Base-by-base conservation (phyloP, 2,888 invertebrate genomes). In the Cactoblastis cactorum region DNA sequence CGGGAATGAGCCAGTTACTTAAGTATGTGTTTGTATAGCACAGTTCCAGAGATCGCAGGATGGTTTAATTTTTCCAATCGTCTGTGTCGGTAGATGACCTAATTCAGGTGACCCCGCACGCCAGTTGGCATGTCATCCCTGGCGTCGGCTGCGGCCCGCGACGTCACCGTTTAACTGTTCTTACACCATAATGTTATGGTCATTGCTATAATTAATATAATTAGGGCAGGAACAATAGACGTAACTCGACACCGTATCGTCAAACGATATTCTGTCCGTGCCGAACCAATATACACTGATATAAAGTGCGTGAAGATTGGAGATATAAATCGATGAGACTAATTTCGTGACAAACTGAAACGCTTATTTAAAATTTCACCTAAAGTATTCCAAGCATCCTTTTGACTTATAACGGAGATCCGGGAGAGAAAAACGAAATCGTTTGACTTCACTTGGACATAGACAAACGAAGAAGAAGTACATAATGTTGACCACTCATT, bases 81-180 rank as follows among this genome's bases (percentile, higher is more conserved):
- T n/a, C 37, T 37, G 17, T 37, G 17, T 17, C 11, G 37, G 9
- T 2, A 12, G 6, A 28, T 43, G 28, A 43, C 43, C 43, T 43
- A 43, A 28, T 43, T 43, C 17, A 28, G 15, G 32, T 28, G 41
- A 43, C 41, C 39, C 24, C 41, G 24, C 41, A 43, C 39, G 39
- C 39, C 39, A 39, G 12, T 41, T 41, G 39, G 39, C 41, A 15
- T 28, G 41, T 43, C 37, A 37, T 17, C 14, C 28, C 41, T 14
- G 24, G 41, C 41, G 41, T 28, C 41, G 43, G 11, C 18, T 37
- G 28, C 22, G 43, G 24, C 28, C 43, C 14, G 43, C 32, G 43
- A 43, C 43, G 43, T 43, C 28, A 43, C 32, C 43, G 14, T 9
- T 3, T 9, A 17, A 9, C 11, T 14, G 15, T 14, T 8, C 5